Evolutionary conservation across 2,113 vertebrate species (phyloP), one percentile per base, ranked within the genome.

Genomic region (Rafetus swinhoei): DNA sequence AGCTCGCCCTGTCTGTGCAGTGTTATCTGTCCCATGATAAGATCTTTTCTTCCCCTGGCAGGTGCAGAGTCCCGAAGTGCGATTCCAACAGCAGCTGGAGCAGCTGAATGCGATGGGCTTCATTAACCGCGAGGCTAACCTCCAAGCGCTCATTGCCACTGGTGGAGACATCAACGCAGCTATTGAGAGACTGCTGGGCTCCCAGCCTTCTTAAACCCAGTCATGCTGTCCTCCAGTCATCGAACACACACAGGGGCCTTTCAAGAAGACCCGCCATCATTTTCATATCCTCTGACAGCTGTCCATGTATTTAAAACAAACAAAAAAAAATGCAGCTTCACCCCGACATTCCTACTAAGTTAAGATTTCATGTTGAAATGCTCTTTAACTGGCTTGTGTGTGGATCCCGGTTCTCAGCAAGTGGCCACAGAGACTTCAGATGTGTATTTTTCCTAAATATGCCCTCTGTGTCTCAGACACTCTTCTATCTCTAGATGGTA

Each of bases 61-160:
- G 99, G 98, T 97, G 92, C 99, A 99, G 98, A 99, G 98, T 59
- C 99, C 99, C 1, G 99, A 99, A 97, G 98, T 99, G 92, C 98
- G 99, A 97, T 99, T 99, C 97, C 99, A 99, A 98, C 99, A 99
- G 95, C 99, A 99, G 96, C 96, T 98, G 94, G 98, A 98, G 85
- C 99, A 99, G 97, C 97, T 98, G 96, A 98, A 98, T 91, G 98
- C 99, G 98, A 99, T 98, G 98, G 98, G 98, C 94, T 98, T 98
- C 97, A 98, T 98, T 88, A 98, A 98, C 55, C 97, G 98, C 0
- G 98, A 98, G 93, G 98, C 98, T 90, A 98, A 98, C 92, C 97
- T 98, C 2, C 98, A 98, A 97, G 98, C 98, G 0, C 98, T 98
- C 10, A 98, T 98, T 1, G 98, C 98, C 93, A 98, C 98, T 0